These are phyloP conservation scores for Sakesphorus luctuosus DNA, from an alignment of 2,113 vertebrate genomes.

Conservation along the genomic window DNA sequence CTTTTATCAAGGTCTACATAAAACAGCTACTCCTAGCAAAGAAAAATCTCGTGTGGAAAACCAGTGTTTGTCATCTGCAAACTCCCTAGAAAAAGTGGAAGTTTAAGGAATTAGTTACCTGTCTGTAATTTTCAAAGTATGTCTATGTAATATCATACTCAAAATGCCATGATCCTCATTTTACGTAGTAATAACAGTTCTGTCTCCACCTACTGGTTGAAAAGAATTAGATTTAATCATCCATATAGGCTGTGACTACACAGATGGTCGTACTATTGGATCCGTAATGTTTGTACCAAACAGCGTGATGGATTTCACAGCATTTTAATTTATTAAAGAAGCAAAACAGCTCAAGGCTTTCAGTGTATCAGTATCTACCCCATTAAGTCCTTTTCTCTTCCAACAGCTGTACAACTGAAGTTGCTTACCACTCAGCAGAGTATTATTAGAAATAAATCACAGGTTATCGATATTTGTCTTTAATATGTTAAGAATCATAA, in stretches of 20 bases:
- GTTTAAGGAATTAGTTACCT: background rate
- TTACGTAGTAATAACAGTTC: background rate
- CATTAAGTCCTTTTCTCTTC: background rate
- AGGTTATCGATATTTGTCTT: background rate
- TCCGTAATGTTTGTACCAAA: background rate
- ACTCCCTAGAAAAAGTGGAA: background rate
- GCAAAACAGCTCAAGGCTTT: background rate
- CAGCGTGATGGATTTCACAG: background rate
- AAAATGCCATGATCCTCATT: background rate
- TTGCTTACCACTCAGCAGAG: background rate
- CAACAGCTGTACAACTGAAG: background rate
- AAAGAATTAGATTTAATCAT: background rate
- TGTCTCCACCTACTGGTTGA: constrained; percentile 38
- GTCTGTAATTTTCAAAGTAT: background rate
- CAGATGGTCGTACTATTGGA: background rate
- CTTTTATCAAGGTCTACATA: background rate
- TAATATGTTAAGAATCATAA: background rate
- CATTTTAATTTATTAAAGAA: background rate
- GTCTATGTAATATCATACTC: background rate
- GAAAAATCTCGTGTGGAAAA: background rate
- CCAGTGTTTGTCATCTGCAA: background rate
- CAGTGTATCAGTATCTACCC: background rate
- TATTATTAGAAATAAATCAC: background rate
- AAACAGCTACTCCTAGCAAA: background rate
- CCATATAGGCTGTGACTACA: background rate